These are phyloP conservation scores for Chrysina gloriosa DNA, from an alignment of 2,888 invertebrate species.

Conservation along the genomic window DNA sequence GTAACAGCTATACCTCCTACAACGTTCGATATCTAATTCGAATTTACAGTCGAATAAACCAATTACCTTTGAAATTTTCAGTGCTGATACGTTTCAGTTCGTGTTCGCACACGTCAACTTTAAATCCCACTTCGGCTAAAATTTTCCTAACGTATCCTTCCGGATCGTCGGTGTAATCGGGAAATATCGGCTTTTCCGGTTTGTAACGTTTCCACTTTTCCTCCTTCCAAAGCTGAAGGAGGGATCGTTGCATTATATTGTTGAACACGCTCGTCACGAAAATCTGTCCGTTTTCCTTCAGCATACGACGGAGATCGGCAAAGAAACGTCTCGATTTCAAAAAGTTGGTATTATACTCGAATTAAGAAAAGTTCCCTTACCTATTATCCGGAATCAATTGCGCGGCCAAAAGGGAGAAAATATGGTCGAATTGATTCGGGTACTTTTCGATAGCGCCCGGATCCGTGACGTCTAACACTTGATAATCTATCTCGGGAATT, in stretches of 20 bases:
- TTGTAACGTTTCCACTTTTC: background rate
- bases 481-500: background rate
- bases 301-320: background rate
- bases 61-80: conserved; percentile 3
- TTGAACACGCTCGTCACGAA: background rate
- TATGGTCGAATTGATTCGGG: background rate
- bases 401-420: background rate
- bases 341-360: background rate
- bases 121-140: background rate
- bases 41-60: too few species aligned
- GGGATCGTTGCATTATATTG: background rate
- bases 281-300: conserved; percentile 5
- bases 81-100: background rate
- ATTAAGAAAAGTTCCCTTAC: background rate
- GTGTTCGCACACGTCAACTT: background rate
- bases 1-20: too few species aligned
- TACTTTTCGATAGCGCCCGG: background rate
- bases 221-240: background rate
- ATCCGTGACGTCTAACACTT: background rate
- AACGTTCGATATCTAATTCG: too few species aligned
- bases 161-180: background rate
- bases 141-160: background rate
- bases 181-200: background rate
- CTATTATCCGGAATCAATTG: conserved; percentile 18
- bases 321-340: background rate